Base-by-base conservation (phyloP, 2,888 invertebrate genomes). In the Lordiphosa andalusiaca region DNA sequence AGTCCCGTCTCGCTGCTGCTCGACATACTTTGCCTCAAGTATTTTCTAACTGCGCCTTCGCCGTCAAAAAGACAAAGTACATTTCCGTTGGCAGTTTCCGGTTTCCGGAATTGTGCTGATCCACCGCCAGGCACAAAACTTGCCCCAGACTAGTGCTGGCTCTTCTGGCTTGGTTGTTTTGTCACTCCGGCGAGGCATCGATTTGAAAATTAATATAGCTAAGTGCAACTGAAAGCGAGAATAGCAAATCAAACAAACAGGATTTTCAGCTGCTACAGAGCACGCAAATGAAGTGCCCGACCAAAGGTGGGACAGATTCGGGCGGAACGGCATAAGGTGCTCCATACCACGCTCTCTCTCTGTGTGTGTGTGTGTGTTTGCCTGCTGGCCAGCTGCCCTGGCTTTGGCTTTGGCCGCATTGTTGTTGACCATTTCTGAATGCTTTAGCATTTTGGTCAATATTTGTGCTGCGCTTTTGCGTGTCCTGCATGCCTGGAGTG, bases 11-110 rank as follows among this genome's bases (percentile, higher is more conserved):
- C 44, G 46, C 37, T 67, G 71, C 67, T 67, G 60, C 77, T 83
- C 77, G 83, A 83, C 84, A 84, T 78, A 84, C 72, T 84, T 72
- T 69, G 69, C 63, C 58, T 47, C 60, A 81, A 83, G 72, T 73
- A 84, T 77, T 82, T 75, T 66, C 67, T 61, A 80, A 77, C 74
- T 65, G 56, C 73, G 67, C 60, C 70, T 80, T 59, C 59, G 59
- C 76, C 76, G 76, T 80, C 76, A 84, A 83, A 78, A 78, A 84
- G 84, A 84, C 84, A 84, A 83, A 84, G 78, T 78, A 83, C 84
- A 84, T 83, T 83, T 84, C 84, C 83, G 83, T 58, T 73, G 67
- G 67, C 78, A 83, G 83, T 83, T 84, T 84, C 81, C 84, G 67
- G 71, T 73, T 76, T 83, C 75, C 83, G 72, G 73, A 72, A 78